Evolutionary conservation across 2,113 vertebrate genomes (phyloP).

Genomic region (Aphelocoma coerulescens): DNA sequence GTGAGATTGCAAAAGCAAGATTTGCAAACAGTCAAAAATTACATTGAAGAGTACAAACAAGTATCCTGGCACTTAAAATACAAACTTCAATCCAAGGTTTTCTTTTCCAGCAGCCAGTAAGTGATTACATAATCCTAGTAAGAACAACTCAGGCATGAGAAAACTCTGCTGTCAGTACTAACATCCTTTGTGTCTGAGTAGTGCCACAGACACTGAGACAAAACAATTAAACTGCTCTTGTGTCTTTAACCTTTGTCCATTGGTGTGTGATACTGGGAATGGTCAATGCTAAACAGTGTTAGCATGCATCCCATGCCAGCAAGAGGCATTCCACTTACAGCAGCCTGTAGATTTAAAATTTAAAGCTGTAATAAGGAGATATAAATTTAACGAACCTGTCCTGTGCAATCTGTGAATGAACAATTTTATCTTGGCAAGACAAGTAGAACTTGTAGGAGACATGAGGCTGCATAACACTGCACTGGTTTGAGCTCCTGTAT

Average conservation of each 20-base stretch:
- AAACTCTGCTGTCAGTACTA: neutral
- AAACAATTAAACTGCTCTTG: neutral
- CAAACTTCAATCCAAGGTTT: neutral
- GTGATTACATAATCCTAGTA: neutral
- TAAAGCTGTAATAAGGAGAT: neutral
- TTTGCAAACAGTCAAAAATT: neutral
- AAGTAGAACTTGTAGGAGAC: neutral
- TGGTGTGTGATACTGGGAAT: neutral
- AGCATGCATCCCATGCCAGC: neutral
- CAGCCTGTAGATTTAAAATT: neutral
- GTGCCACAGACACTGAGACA: neutral
- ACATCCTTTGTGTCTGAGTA: neutral
- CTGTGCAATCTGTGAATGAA: neutral
- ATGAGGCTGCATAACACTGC: neutral
- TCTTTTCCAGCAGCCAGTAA: neutral
- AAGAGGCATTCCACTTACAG: neutral
- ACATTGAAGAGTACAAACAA: neutral
- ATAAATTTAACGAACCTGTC: neutral
- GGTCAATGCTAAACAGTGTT: neutral
- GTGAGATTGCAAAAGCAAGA: neutral
- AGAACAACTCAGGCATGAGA: neutral
- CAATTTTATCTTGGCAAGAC: neutral
- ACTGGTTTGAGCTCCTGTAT: neutral
- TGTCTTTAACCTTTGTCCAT: neutral
- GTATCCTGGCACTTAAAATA: neutral